Evolutionary conservation across 2,888 invertebrate species (phyloP).

Genomic region (Nomada lathburiana): DNA sequence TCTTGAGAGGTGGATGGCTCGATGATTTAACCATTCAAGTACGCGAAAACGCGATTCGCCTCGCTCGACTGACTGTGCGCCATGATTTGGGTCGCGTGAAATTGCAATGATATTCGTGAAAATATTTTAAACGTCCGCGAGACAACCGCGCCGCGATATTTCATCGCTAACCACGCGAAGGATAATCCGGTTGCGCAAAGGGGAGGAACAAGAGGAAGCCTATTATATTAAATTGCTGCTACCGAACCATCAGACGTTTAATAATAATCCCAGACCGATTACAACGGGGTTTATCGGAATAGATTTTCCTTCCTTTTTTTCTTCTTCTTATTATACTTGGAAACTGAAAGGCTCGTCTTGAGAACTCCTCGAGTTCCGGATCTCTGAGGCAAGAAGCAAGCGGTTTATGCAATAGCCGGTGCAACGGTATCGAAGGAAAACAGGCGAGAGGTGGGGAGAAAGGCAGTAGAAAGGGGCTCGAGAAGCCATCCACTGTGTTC

Average conservation of each 20-base stretch:
- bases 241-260: slow-evolving; percentile 23
- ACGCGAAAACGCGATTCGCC: slow-evolving; percentile 34
- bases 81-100: slow-evolving; percentile 32
- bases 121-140: slow-evolving; percentile 16
- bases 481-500: slow-evolving; percentile 68
- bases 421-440: slow-evolving; percentile 66
- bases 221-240: slow-evolving; percentile 12
- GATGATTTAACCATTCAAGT: slow-evolving; percentile 44
- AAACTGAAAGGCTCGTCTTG: slow-evolving; percentile 54
- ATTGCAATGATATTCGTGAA: neutral
- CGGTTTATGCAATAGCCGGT: slow-evolving; percentile 67
- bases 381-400: slow-evolving; percentile 52
- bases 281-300: slow-evolving; percentile 37
- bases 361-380: slow-evolving; percentile 61
- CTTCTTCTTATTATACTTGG: slow-evolving; percentile 2
- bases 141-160: neutral
- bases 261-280: slow-evolving; percentile 29
- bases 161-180: neutral
- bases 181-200: neutral
- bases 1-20: slow-evolving; percentile 39
- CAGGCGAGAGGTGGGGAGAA: neutral
- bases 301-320: slow-evolving; percentile 8
- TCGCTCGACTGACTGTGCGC: slow-evolving; percentile 14
- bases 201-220: neutral
- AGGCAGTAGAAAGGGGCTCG: slow-evolving; percentile 44